phyloP scores from a whole-genome alignment of 2,113 vertebrate genomes.

The Corythaeola cristata region DNA sequence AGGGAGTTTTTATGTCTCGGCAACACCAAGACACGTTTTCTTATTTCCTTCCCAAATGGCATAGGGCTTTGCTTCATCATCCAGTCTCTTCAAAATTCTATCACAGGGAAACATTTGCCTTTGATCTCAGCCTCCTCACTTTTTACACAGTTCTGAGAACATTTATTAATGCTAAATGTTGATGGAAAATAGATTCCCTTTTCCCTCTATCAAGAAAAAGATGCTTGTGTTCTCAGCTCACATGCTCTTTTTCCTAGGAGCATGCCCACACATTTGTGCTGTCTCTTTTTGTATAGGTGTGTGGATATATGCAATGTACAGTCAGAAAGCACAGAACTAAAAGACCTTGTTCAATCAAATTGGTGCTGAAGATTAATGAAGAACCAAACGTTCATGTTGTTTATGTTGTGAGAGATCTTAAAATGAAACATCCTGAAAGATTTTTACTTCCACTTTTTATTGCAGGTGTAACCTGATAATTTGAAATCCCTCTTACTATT shows the following conservation, averaged over 20 bases:
- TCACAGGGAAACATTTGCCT: not conserved
- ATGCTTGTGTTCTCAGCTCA: not conserved
- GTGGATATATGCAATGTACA: not conserved
- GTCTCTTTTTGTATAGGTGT: accelerated
- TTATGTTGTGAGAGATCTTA: not conserved
- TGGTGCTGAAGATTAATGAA: not conserved
- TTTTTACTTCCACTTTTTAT: not conserved
- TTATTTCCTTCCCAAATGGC: not conserved
- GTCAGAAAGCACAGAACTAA: not conserved
- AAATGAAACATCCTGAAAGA: not conserved
- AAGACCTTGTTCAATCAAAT: not conserved
- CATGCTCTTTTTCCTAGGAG: not conserved
- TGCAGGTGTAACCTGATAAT: not conserved
- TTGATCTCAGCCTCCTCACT: not conserved
- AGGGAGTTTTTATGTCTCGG: not conserved
- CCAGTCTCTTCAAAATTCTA: not conserved
- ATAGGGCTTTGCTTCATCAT: not conserved
- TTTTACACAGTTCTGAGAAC: not conserved
- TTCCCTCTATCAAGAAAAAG: not conserved
- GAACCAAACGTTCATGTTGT: not conserved
- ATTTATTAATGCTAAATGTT: not conserved
- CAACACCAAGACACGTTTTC: not conserved
- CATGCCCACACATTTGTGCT: not conserved
- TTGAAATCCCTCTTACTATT: not conserved
- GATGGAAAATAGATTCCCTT: not conserved